Evolutionary conservation across 2,888 invertebrate species (phyloP), one percentile per base, ranked within the genome.

Genomic region (Cephus runcator): DNA sequence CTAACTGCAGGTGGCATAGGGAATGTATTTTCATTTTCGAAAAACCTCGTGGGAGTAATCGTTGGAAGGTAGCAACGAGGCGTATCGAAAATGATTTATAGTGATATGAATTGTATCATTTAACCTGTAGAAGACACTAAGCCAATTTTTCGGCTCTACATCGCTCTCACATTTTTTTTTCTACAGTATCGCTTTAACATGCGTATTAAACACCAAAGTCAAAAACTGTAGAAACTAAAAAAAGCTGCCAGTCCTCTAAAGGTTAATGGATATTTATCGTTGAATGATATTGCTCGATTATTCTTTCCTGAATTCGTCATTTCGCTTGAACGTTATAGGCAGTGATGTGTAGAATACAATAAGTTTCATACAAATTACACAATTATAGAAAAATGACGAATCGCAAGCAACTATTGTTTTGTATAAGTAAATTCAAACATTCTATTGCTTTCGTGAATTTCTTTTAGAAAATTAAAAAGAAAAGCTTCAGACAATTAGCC

Each of bases 1-100:
- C 80, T 81, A 56, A 84, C 80, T 79, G 81, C 80, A 71, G 83
- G 83, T 80, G 83, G 83, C 71, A n/a, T 9, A 56, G 56, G 56
- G 23, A 56, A 23, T 56, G 56, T 23, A 56, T 9, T 56, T 56
- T 15, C 56, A 56, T 56, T 40, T 79, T 74, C 73, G 73, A 79
- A 34, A 12, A 75, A 69, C 75, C 78, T 75, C 76, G 68, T 76
- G 73, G 33, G 69, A 76, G 76, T 75, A 69, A 9, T 23, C 23
- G 23, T 56, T 56, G 56, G 23, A 56, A 56, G 23, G 23, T 23
- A 6, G 6, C 56, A 9, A 56, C 56, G 56, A 56, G 56, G 56
- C 9, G 23, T 56, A 56, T 56, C 56, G 23, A 56, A 23, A 56
- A 56, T 56, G 56, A 56, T 56, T 56, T 56, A 56, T 9, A 56